Conservation (phyloP, 2,113 vertebrate genomes). For the Oryzias woworae region DNA sequence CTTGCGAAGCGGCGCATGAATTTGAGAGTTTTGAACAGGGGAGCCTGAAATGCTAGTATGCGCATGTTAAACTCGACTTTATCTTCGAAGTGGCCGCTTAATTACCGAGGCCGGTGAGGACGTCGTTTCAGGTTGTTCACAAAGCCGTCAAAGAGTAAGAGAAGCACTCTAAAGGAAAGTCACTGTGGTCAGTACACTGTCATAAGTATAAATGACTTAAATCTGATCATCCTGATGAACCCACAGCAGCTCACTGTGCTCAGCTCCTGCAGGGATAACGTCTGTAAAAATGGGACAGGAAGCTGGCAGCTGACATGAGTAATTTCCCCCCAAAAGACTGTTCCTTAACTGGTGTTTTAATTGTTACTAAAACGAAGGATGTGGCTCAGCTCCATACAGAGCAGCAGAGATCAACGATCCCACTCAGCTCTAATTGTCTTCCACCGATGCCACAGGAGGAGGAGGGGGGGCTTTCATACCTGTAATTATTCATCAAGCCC, state of each 20-base stretch:
- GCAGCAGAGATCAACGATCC: constrained; percentile 58
- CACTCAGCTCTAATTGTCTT: constrained; percentile 59
- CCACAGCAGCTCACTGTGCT: background rate
- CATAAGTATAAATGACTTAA: background rate
- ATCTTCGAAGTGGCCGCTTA: no score
- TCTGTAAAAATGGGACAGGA: constrained; percentile 36
- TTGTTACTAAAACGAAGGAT: constrained; percentile 60
- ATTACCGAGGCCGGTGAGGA: no score
- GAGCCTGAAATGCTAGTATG: no score
- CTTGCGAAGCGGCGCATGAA: no score
- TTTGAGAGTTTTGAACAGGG: no score
- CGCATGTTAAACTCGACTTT: no score
- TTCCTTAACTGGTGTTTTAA: constrained; percentile 58
- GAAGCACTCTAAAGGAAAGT: no score
- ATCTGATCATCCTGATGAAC: background rate
- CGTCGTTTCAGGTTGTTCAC: no score
- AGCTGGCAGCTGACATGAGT: constrained; percentile 41
- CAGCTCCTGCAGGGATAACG: constrained; percentile 19
- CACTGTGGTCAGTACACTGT: no score
- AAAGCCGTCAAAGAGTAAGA: no score
- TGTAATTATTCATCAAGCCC: constrained; percentile 28
- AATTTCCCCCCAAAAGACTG: constrained; percentile 4
- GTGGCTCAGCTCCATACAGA: constrained; percentile 44
- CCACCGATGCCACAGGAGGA: constrained; percentile 33
- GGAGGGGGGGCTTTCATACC: constrained; percentile 22